Conservation (phyloP, 1,140 invertebrate species). For the Thaumatotibia leucotreta region DNA sequence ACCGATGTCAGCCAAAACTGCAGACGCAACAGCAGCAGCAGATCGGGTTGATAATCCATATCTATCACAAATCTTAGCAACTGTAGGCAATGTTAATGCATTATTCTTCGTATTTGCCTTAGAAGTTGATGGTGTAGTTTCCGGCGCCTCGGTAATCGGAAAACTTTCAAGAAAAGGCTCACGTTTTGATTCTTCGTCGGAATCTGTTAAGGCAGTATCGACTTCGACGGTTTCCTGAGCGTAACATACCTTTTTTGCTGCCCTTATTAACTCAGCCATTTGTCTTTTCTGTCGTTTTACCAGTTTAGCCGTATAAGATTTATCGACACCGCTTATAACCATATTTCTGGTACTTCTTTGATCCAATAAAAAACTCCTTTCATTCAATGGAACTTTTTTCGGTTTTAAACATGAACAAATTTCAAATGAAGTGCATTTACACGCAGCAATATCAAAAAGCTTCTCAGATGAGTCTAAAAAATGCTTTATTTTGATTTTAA, state of each 20-base stretch:
- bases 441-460: background rate
- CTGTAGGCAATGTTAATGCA: background rate
- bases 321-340: slow-evolving; percentile 1
- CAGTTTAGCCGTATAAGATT: background rate
- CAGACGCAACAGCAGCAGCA: background rate
- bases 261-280: background rate
- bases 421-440: background rate
- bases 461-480: background rate
- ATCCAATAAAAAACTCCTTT: background rate
- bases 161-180: background rate
- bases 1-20: slow-evolving; percentile 1
- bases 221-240: background rate
- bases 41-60: background rate
- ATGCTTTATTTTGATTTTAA: background rate
- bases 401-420: background rate
- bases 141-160: background rate
- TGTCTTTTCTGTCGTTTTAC: background rate
- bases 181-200: background rate
- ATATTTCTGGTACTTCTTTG: slow-evolving; percentile 8
- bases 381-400: background rate
- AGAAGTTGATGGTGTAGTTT: background rate
- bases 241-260: background rate
- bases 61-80: slow-evolving; percentile 2
- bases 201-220: background rate
- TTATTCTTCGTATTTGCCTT: background rate